Conservation (phyloP, 2,797 vertebrate genomes). For the Emys orbicularis region DNA sequence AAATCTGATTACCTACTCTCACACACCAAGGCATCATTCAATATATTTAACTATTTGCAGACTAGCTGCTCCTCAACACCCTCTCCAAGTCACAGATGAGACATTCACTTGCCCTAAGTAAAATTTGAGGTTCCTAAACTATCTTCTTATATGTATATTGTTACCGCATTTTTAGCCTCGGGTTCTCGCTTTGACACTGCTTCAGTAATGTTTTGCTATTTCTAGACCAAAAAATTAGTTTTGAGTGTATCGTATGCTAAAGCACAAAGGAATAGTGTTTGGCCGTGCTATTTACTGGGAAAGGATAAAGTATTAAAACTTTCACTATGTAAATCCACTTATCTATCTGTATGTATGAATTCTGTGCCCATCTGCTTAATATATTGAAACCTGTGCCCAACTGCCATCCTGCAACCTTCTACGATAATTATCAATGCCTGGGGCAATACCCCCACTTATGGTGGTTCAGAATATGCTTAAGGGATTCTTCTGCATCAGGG, state of each 20-base stretch:
- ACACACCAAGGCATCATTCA: background rate
- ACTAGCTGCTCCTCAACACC: background rate
- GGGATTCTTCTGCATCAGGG: fast-evolving
- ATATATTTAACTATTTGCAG: background rate
- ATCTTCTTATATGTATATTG: background rate
- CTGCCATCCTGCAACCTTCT: background rate
- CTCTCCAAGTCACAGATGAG: too few species aligned
- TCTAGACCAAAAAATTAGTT: too few species aligned
- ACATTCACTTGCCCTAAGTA: background rate
- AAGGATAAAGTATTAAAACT: too few species aligned
- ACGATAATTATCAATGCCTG: fast-evolving
- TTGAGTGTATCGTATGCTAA: too few species aligned
- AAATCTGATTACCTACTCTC: background rate
- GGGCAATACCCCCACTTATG: fast-evolving
- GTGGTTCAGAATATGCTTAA: background rate
- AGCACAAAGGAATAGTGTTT: too few species aligned
- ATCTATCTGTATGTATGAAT: too few species aligned
- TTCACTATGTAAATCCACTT: too few species aligned
- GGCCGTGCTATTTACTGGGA: too few species aligned
- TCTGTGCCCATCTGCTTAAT: background rate
- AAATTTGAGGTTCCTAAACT: background rate
- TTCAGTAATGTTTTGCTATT: background rate
- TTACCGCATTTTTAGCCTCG: background rate
- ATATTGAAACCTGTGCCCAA: background rate
- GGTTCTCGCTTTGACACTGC: background rate